phyloP scores from a whole-genome alignment of 2,113 vertebrate species.

The Seriola quinqueradiata region DNA sequence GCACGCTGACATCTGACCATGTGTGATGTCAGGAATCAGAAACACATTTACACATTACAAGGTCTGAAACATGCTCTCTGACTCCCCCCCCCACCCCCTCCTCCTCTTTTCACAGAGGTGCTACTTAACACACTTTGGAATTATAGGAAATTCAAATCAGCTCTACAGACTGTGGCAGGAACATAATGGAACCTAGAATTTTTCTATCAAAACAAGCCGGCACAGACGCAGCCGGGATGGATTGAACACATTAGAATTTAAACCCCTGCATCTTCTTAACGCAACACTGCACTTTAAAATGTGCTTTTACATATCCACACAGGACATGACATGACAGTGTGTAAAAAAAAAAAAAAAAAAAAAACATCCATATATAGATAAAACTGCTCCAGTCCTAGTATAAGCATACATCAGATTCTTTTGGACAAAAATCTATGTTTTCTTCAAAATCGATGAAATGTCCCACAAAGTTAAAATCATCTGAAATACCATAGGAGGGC shows the following conservation, averaged over 20 bases:
- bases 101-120: slow-evolving; percentile 79
- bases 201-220: slow-evolving; percentile 85
- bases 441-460: neutral
- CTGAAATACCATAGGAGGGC: neutral
- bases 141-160: slow-evolving; percentile 82
- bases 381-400: no score
- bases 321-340: slow-evolving; percentile 42
- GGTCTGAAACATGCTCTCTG: slow-evolving; percentile 65
- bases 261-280: slow-evolving; percentile 60
- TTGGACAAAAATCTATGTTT: neutral
- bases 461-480: neutral
- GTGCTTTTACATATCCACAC: slow-evolving; percentile 41
- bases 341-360: neutral
- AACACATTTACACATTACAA: slow-evolving; percentile 84
- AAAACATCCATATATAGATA: neutral
- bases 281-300: slow-evolving; percentile 50
- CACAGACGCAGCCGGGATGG: slow-evolving; percentile 59
- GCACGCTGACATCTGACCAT: slow-evolving; percentile 44
- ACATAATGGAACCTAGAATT: slow-evolving; percentile 86
- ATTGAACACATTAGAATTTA: slow-evolving; percentile 78
- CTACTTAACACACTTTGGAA: slow-evolving; percentile 81
- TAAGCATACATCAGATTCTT: neutral
- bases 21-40: slow-evolving; percentile 75
- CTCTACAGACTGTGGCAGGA: slow-evolving; percentile 77
- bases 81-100: slow-evolving; percentile 49